Conservation (phyloP, 1,140 invertebrate genomes). For the Drosophila erecta region DNA sequence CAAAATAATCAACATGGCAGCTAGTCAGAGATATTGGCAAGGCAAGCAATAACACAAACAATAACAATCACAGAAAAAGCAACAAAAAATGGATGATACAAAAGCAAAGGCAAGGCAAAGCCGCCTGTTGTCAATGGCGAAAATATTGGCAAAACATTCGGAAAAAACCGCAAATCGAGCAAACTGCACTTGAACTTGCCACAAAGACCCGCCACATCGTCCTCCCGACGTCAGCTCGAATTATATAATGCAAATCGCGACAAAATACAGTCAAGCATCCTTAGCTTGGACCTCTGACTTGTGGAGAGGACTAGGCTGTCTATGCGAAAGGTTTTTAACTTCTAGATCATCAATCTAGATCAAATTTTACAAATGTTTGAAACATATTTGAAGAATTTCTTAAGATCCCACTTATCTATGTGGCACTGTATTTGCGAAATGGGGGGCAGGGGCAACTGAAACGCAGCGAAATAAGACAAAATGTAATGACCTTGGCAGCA, state of each 20-base stretch:
- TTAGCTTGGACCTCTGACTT: no score
- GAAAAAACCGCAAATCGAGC: constrained; percentile 53
- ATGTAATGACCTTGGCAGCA: constrained; percentile 75
- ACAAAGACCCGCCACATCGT: constrained; percentile 58
- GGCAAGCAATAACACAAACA: constrained; percentile 44
- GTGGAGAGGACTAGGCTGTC: background rate
- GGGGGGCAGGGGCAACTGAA: constrained; percentile 21
- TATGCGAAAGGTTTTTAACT: no score
- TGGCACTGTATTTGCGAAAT: constrained; percentile 7
- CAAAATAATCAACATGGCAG: constrained; percentile 60
- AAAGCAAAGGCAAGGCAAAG: constrained; percentile 20
- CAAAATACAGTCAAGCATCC: constrained; percentile 13
- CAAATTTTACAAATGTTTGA: background rate
- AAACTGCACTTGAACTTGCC: constrained; percentile 78
- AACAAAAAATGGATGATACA: constrained; percentile 8
- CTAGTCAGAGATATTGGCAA: constrained; percentile 42
- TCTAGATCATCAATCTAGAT: no score
- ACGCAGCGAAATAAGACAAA: constrained; percentile 72
- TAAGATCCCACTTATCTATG: background rate
- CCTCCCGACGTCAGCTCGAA: constrained; percentile 60
- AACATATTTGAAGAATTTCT: background rate
- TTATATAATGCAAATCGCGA: constrained; percentile 72
- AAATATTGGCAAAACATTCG: constrained; percentile 81
- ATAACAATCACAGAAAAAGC: constrained; percentile 25
- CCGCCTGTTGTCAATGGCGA: constrained; percentile 68